A percentile compares a stretch with the other conserved stretches of the same genome.
These are phyloP conservation scores for Ptilorrhoa leucosticta DNA, from an alignment of 2,113 vertebrate species.

Conservation along the genomic window DNA sequence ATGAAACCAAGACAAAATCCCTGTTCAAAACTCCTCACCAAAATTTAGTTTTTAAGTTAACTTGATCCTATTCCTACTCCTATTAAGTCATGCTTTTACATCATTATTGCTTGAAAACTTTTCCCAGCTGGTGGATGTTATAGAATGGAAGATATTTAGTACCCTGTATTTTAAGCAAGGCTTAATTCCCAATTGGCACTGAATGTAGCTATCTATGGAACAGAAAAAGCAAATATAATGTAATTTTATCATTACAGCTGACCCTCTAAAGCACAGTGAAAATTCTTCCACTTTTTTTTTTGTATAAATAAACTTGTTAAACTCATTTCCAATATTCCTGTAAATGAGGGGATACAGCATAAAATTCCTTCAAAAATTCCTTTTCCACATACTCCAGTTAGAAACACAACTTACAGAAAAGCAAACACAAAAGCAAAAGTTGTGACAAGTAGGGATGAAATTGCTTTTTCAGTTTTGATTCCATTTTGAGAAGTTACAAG, in stretches of 20 bases:
- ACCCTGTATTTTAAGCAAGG: not conserved
- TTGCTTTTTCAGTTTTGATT: not conserved
- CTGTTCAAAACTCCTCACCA: not conserved
- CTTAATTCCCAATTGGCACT: not conserved
- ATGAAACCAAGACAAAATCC: not conserved
- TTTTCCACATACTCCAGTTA: not conserved
- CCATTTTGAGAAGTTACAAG: not conserved
- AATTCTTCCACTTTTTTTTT: not conserved
- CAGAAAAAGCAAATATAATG: not conserved
- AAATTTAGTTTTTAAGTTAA: not conserved
- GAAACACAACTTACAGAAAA: not conserved
- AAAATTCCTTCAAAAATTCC: not conserved
- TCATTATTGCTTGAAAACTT: not conserved
- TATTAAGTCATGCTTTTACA: not conserved
- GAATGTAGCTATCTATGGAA: not conserved
- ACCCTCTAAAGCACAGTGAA: not conserved
- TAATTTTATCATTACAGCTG: not conserved
- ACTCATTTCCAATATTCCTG: not conserved
- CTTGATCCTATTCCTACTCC: not conserved
- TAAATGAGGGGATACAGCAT: not conserved
- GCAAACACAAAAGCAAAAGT: not conserved
- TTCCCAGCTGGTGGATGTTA: not conserved
- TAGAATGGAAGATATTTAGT: not conserved
- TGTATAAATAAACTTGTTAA: not conserved
- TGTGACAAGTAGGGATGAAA: not conserved